Evolutionary conservation across 1,140 invertebrate genomes (phyloP).

Genomic region (Drosophila setifemur): DNA sequence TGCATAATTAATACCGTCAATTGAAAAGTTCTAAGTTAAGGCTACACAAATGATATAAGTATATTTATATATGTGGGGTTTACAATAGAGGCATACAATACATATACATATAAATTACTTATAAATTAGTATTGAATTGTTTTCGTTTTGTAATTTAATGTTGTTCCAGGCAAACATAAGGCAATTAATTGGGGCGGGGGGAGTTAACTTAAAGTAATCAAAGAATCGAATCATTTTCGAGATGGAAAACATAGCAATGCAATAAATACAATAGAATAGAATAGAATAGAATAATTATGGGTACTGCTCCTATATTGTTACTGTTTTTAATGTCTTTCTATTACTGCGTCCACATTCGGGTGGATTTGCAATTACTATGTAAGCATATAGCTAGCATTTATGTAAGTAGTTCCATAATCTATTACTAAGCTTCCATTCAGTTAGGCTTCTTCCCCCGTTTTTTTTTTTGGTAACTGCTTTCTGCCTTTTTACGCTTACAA

Average conservation of each 20-base stretch:
- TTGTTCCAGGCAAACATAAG: constrained; percentile 61
- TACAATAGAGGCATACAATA: constrained; percentile 39
- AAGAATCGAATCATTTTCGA: constrained; percentile 19
- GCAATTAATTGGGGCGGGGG: constrained; percentile 37
- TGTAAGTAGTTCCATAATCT: constrained; percentile 44
- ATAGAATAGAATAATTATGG: constrained; percentile 25
- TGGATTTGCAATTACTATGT: constrained; percentile 52
- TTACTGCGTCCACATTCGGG: constrained; percentile 36
- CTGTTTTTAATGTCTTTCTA: constrained; percentile 41
- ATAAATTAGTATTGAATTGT: constrained; percentile 53
- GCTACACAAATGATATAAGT: constrained; percentile 62
- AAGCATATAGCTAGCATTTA: constrained; percentile 41
- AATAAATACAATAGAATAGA: constrained; percentile 59
- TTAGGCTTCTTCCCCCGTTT: constrained; percentile 15
- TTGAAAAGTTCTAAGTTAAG: constrained; percentile 74
- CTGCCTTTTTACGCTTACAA: constrained; percentile 66
- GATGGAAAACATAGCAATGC: constrained; percentile 33
- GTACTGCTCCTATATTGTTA: constrained; percentile 15
- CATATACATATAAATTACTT: constrained; percentile 66
- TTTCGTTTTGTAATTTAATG: constrained; percentile 11
- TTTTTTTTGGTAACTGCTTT: constrained; percentile 72
- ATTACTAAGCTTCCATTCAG: constrained; percentile 40
- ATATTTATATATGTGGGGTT: constrained; percentile 30
- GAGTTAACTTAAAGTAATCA: constrained; percentile 25
- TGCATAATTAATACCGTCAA: constrained; percentile 79